These are phyloP conservation scores for Zootermopsis nevadensis DNA, from an alignment of 2,888 invertebrate species.

Conservation along the genomic window DNA sequence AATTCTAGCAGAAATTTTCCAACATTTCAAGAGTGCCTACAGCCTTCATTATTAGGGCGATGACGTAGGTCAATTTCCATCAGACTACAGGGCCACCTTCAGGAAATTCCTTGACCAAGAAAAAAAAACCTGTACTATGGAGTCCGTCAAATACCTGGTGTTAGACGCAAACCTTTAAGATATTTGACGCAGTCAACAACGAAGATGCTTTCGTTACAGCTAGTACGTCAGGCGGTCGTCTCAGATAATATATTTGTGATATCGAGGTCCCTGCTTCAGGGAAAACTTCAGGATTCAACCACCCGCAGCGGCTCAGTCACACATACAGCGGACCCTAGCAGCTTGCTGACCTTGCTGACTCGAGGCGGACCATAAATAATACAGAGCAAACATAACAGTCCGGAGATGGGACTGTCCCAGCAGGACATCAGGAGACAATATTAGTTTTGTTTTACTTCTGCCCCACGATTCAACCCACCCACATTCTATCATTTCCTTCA, in stretches of 20 bases:
- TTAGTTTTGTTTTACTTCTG: slow-evolving; percentile 45
- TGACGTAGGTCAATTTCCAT: too few relatives aligned
- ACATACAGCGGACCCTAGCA: not conserved
- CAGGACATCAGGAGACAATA: slow-evolving; percentile 50
- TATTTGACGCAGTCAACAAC: too few relatives aligned
- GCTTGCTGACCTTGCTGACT: slow-evolving; percentile 17
- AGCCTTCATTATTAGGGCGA: too few relatives aligned
- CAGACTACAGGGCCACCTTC: too few relatives aligned
- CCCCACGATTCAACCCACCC: slow-evolving; percentile 19
- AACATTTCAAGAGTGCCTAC: too few relatives aligned
- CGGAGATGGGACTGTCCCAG: slow-evolving; percentile 27
- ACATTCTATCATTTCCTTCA: not conserved
- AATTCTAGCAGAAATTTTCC: too few relatives aligned
- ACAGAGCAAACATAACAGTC: slow-evolving; percentile 43
- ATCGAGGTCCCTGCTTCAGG: not conserved
- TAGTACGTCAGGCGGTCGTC: not conserved
- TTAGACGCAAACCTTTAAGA: too few relatives aligned
- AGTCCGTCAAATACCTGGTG: too few relatives aligned
- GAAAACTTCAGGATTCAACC: not conserved
- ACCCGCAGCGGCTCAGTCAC: too few relatives aligned
- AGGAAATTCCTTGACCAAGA: too few relatives aligned
- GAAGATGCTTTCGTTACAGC: not conserved
- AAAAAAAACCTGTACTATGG: too few relatives aligned
- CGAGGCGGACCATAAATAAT: slow-evolving; percentile 48
- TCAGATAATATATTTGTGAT: slow-evolving; percentile 41